phyloP scores from a whole-genome alignment of 2,113 vertebrate genomes.

The Lamprologus speciosus region DNA sequence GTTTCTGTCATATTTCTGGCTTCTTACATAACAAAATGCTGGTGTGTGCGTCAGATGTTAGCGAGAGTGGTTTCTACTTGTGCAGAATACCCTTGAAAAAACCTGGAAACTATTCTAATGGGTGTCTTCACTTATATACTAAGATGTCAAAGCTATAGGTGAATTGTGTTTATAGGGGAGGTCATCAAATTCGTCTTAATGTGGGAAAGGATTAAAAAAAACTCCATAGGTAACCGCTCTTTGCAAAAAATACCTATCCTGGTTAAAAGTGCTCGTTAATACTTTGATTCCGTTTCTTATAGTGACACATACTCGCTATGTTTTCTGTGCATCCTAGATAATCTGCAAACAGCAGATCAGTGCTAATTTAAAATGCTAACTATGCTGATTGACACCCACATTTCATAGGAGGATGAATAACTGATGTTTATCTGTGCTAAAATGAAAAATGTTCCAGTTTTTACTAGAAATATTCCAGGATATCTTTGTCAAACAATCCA shows the following conservation, averaged over 20 bases:
- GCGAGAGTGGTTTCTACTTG: background rate
- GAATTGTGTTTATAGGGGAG: background rate
- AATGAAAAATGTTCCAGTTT: background rate
- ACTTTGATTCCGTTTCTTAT: background rate
- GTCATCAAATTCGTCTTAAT: background rate
- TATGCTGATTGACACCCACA: background rate
- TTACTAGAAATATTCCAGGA: background rate
- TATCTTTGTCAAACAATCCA: background rate
- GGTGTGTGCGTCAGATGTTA: background rate
- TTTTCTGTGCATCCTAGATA: background rate
- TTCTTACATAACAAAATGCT: background rate
- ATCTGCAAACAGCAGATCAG: background rate
- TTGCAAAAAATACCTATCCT: background rate
- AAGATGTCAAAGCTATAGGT: background rate
- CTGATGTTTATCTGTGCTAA: background rate
- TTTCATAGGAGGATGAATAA: background rate
- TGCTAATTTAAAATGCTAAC: background rate
- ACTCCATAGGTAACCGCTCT: background rate
- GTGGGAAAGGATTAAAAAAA: background rate
- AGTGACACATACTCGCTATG: background rate
- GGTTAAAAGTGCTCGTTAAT: background rate
- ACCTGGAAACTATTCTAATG: background rate
- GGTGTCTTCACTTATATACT: background rate
- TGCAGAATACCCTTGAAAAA: background rate
- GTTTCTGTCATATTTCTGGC: background rate